These are phyloP conservation scores for Temnothorax unifasciatus DNA, from an alignment of 2,888 invertebrate genomes.

Conservation along the genomic window DNA sequence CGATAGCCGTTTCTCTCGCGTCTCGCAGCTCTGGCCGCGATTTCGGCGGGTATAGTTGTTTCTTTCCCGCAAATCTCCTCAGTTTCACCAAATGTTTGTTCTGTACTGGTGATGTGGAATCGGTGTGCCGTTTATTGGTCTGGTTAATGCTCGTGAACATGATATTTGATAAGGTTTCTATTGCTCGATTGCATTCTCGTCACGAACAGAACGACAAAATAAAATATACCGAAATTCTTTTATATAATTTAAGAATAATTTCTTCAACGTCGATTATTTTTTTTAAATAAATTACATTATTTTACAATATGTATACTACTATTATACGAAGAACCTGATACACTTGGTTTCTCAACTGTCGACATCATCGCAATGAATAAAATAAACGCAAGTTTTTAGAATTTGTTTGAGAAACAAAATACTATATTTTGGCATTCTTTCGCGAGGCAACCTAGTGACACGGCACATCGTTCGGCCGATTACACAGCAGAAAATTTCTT, in stretches of 20 bases:
- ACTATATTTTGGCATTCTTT: conserved; percentile 19
- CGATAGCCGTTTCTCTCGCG: conserved; percentile 65
- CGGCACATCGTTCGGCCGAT: conserved; percentile 31
- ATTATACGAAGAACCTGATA: background rate
- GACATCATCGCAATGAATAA: background rate
- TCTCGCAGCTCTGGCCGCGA: conserved; percentile 40
- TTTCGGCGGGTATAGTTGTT: background rate
- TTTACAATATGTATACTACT: background rate
- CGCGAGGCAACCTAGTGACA: conserved; percentile 24
- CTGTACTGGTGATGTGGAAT: background rate
- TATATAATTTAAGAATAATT: background rate
- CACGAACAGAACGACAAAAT: background rate
- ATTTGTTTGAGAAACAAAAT: background rate
- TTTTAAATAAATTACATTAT: background rate
- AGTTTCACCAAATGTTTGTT: conserved; percentile 37
- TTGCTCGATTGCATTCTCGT: conserved; percentile 7
- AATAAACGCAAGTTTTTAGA: background rate
- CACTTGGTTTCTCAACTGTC: background rate
- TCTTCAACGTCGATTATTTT: background rate
- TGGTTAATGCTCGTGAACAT: background rate
- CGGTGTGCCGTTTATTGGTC: background rate
- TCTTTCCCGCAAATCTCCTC: conserved; percentile 12
- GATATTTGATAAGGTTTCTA: conserved; percentile 33
- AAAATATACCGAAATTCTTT: background rate
- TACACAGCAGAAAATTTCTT: conserved; percentile 39